Conservation (phyloP, 2,888 invertebrate species). For the Leucoptera coffeella region DNA sequence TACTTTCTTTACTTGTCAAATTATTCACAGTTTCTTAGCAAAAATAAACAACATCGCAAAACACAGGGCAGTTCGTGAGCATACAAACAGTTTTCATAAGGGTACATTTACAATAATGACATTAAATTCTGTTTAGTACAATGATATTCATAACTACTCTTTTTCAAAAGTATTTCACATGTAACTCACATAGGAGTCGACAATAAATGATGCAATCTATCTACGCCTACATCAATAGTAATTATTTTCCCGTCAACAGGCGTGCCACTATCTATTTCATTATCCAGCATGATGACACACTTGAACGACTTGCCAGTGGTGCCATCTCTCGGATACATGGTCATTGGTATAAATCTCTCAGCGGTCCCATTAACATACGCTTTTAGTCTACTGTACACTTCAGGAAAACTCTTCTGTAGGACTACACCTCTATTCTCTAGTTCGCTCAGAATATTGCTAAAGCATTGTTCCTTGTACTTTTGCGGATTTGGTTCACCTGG, state of each 20-base stretch:
- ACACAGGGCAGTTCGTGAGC: background rate
- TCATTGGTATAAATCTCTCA: constrained; percentile 79
- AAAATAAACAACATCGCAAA: background rate
- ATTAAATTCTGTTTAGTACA: constrained; percentile 8
- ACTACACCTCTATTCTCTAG: constrained; percentile 75
- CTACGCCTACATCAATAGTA: constrained; percentile 57
- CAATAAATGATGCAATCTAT: constrained; percentile 42
- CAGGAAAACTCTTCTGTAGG: constrained; percentile 79
- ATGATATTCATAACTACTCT: too few species aligned
- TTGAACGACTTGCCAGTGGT: constrained; percentile 78
- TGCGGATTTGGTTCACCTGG: constrained; percentile 56
- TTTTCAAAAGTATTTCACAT: too few species aligned
- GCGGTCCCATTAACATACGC: constrained; percentile 74
- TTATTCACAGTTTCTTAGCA: too few species aligned
- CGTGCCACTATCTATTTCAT: constrained; percentile 57
- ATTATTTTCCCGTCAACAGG: constrained; percentile 54
- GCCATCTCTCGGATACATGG: constrained; percentile 78
- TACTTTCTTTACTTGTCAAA: too few species aligned
- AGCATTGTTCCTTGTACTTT: constrained; percentile 67
- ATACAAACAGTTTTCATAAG: constrained; percentile 7
- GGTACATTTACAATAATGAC: constrained; percentile 11
- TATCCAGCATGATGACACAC: constrained; percentile 88
- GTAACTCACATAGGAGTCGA: constrained; percentile 48
- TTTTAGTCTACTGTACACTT: constrained; percentile 74
- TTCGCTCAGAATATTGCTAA: constrained; percentile 74